These are phyloP conservation scores for Ecliptopera silaceata DNA, from an alignment of 2,888 invertebrate species.

Conservation along the genomic window DNA sequence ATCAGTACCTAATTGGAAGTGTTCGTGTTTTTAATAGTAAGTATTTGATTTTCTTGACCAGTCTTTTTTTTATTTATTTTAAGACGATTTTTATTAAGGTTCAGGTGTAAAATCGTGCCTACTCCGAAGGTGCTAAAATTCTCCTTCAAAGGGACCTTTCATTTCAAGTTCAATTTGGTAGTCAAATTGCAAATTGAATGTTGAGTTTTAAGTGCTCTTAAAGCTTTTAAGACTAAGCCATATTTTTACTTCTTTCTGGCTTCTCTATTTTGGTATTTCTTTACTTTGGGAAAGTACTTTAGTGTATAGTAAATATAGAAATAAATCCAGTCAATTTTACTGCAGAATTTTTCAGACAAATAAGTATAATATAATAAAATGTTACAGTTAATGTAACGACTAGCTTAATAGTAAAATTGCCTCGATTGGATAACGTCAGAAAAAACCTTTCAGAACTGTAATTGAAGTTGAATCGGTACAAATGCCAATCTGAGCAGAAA, in stretches of 20 bases:
- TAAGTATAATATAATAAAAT: too few relatives aligned
- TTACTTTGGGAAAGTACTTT: too few relatives aligned
- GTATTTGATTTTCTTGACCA: too few relatives aligned
- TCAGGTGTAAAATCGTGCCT: not conserved
- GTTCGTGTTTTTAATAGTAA: too few relatives aligned
- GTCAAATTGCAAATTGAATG: slow-evolving; percentile 14
- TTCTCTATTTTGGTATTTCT: not conserved
- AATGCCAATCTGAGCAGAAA: not conserved
- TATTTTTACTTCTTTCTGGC: not conserved
- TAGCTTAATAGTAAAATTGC: too few relatives aligned
- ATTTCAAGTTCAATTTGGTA: slow-evolving; percentile 20
- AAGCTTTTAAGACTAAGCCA: not conserved
- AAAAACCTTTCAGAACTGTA: not conserved
- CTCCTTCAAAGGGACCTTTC: slow-evolving; percentile 4
- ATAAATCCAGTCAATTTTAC: too few relatives aligned
- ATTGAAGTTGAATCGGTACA: not conserved
- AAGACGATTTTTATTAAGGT: too few relatives aligned
- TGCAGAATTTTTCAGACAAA: too few relatives aligned
- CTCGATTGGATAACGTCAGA: not conserved
- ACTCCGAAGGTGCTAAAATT: not conserved
- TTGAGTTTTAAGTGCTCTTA: not conserved
- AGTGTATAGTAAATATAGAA: too few relatives aligned
- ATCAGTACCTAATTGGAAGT: too few relatives aligned
- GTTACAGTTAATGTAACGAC: too few relatives aligned
- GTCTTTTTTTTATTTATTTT: too few relatives aligned